phyloP scores from a whole-genome alignment of 2,113 vertebrate genomes.

The Leptobrachium leishanense region DNA sequence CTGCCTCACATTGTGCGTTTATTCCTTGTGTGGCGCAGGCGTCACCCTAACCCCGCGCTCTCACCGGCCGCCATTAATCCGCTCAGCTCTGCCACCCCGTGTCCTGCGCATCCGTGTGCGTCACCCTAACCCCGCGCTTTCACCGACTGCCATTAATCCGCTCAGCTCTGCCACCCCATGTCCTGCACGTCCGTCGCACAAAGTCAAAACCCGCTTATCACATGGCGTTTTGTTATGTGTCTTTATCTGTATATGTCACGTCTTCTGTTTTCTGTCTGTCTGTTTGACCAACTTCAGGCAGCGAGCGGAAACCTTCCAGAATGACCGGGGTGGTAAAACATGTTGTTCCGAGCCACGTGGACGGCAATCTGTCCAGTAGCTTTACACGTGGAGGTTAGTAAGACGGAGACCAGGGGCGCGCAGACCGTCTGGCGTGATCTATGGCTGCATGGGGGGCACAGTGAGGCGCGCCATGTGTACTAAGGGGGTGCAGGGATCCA shows the following conservation, averaged over 20 bases:
- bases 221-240: conserved; percentile 42
- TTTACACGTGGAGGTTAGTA: conserved; percentile 95
- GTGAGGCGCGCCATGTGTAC: no score
- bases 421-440: background rate
- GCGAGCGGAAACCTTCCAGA: conserved; percentile 87
- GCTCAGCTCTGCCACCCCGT: conserved; percentile 56
- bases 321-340: conserved; percentile 85
- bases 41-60: conserved; percentile 64
- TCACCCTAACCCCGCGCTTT: conserved; percentile 64
- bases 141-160: conserved; percentile 61
- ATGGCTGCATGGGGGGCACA: no score
- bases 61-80: conserved; percentile 61
- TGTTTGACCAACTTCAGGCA: conserved; percentile 77
- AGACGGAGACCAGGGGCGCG: conserved; percentile 53
- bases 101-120: conserved; percentile 64
- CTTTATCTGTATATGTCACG: conserved; percentile 61
- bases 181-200: background rate
- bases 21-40: conserved; percentile 22
- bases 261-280: conserved; percentile 35
- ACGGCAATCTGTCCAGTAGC: conserved; percentile 92
- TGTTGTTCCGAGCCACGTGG: conserved; percentile 93
- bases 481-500: no score
- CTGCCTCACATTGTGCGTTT: no score
- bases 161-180: conserved; percentile 53
- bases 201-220: conserved; percentile 37